Evolutionary conservation across 2,797 vertebrate species (phyloP).

Genomic region (Hoplostethus mediterraneus): DNA sequence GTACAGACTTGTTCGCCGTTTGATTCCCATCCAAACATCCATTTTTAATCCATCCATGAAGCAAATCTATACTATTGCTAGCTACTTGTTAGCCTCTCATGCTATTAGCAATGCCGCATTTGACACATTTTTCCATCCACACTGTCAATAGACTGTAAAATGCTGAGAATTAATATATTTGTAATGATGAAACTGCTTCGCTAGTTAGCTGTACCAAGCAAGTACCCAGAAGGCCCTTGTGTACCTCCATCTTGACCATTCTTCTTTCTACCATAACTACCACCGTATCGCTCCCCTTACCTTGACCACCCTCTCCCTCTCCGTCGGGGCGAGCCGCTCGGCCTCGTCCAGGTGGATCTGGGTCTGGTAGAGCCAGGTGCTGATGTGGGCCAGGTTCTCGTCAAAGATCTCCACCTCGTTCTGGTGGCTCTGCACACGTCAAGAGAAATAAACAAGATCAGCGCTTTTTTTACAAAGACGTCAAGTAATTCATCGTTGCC

Average conservation of each 20-base stretch:
- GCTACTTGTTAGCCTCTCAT: too few species aligned
- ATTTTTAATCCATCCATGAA: too few species aligned
- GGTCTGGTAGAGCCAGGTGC: conserved; percentile 98
- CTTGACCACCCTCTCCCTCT: conserved; percentile 91
- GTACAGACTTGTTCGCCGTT: too few species aligned
- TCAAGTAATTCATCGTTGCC: neutral
- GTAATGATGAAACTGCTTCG: too few species aligned
- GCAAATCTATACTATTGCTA: too few species aligned
- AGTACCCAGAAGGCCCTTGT: too few species aligned
- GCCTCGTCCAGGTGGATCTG: conserved; percentile 96
- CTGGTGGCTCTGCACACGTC: conserved; percentile 89
- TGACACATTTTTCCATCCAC: too few species aligned
- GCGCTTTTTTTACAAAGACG: conserved; percentile 13
- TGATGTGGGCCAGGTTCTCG: conserved; percentile 97
- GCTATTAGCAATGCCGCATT: too few species aligned
- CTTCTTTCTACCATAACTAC: neutral
- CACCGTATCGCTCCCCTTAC: conserved; percentile 67
- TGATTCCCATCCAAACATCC: too few species aligned
- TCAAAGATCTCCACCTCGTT: conserved; percentile 97
- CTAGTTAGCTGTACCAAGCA: too few species aligned
- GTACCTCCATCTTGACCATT: neutral
- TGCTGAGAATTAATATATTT: too few species aligned
- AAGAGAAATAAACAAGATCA: conserved; percentile 9
- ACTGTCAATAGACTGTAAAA: too few species aligned
- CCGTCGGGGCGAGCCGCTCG: conserved; percentile 88